phyloP scores from a whole-genome alignment of 2,113 vertebrate species.

The Columba livia region DNA sequence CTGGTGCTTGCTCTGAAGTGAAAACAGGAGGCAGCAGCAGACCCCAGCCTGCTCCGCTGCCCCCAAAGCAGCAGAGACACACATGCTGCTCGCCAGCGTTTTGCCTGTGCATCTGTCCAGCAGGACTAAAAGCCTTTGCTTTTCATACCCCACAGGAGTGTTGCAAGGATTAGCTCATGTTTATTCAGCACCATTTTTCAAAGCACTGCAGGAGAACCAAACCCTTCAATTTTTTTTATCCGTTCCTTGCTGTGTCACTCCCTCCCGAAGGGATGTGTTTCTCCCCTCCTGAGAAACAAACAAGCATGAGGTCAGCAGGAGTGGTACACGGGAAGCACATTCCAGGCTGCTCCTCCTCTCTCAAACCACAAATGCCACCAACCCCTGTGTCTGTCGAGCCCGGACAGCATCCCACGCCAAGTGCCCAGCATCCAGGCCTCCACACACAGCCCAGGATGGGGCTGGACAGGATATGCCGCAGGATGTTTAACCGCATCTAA shows the following conservation, averaged over 20 bases:
- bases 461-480: neutral
- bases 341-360: neutral
- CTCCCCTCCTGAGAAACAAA: slow-evolving; percentile 38
- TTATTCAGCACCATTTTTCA: slow-evolving; percentile 42
- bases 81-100: neutral
- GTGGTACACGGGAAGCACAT: neutral
- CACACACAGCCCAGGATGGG: neutral
- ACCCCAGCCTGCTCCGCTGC: neutral
- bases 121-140: neutral
- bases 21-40: neutral
- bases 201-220: slow-evolving; percentile 18
- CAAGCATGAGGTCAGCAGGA: neutral
- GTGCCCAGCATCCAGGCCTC: neutral
- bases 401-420: neutral
- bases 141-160: neutral
- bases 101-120: neutral
- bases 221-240: neutral
- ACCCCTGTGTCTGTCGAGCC: neutral
- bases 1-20: neutral
- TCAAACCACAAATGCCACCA: neutral
- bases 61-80: neutral
- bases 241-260: slow-evolving; percentile 10
- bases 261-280: neutral
- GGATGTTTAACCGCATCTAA: neutral
- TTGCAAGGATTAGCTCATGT: slow-evolving; percentile 25